Evolutionary conservation across 2,113 vertebrate genomes (phyloP).

Genomic region (Alligator sinensis): DNA sequence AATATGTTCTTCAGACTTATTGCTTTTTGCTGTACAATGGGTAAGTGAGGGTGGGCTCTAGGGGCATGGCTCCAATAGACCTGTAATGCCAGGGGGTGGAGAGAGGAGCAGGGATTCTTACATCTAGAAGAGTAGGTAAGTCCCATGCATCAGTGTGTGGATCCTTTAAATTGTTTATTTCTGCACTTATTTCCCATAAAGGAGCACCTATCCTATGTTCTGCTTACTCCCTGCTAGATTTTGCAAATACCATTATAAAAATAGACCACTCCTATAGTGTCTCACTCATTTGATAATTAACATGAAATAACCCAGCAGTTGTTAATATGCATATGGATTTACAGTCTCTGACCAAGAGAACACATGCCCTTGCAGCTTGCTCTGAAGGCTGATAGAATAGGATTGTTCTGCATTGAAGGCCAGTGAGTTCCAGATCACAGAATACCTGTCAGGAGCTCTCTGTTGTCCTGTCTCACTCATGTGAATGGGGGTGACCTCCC

Average conservation of each 20-base stretch:
- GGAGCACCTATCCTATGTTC: not conserved
- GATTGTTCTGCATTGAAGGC: not conserved
- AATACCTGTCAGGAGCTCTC: fast-evolving
- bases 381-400: fast-evolving
- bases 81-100: not conserved
- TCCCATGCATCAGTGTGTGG: not conserved
- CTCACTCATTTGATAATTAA: not conserved
- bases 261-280: not conserved
- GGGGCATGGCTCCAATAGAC: no score
- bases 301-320: not conserved
- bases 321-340: not conserved
- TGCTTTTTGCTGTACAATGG: not conserved
- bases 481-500: not conserved
- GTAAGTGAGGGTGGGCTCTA: not conserved
- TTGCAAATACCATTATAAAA: not conserved
- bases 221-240: not conserved
- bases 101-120: fast-evolving
- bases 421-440: not conserved
- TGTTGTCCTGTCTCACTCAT: not conserved
- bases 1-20: fast-evolving
- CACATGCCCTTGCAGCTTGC: not conserved
- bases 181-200: not conserved
- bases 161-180: not conserved
- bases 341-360: not conserved
- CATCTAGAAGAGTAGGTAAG: not conserved